These are phyloP conservation scores for Eristalis tenax DNA, from an alignment of 2,888 invertebrate genomes.

Conservation along the genomic window DNA sequence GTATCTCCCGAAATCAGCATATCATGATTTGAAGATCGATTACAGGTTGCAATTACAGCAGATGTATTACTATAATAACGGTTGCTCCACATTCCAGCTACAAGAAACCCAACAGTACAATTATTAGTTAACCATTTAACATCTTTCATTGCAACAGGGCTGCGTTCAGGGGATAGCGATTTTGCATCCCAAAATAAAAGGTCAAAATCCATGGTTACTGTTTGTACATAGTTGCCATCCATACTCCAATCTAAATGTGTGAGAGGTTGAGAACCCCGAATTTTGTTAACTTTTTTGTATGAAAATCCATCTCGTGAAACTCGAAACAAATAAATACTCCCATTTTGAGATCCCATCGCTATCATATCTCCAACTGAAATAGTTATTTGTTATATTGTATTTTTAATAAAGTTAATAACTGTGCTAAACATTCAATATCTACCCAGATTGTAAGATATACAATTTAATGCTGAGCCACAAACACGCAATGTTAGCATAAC, in stretches of 20 bases:
- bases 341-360: slow-evolving; percentile 95
- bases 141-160: slow-evolving; percentile 94
- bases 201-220: slow-evolving; percentile 94
- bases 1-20: slow-evolving; percentile 92
- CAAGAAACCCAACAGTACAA: slow-evolving; percentile 92
- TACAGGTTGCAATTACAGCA: slow-evolving; percentile 90
- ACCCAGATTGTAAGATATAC: slow-evolving; percentile 94
- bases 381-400: neutral
- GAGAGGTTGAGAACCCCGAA: slow-evolving; percentile 91
- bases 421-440: slow-evolving; percentile 69
- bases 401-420: neutral
- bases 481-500: slow-evolving; percentile 92
- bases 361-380: slow-evolving; percentile 90
- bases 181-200: slow-evolving; percentile 95
- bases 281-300: slow-evolving; percentile 94
- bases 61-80: slow-evolving; percentile 92
- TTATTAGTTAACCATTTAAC: slow-evolving; percentile 94
- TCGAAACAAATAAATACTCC: slow-evolving; percentile 89
- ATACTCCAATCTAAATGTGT: slow-evolving; percentile 95
- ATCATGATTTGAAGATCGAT: slow-evolving; percentile 91
- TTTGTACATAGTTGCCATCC: slow-evolving; percentile 93
- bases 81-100: slow-evolving; percentile 95
- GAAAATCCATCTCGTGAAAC: slow-evolving; percentile 94
- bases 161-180: slow-evolving; percentile 92
- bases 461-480: slow-evolving; percentile 92